Evolutionary conservation across 2,797 vertebrate species (phyloP).

Genomic region (Silurus lanzhouensis): DNA sequence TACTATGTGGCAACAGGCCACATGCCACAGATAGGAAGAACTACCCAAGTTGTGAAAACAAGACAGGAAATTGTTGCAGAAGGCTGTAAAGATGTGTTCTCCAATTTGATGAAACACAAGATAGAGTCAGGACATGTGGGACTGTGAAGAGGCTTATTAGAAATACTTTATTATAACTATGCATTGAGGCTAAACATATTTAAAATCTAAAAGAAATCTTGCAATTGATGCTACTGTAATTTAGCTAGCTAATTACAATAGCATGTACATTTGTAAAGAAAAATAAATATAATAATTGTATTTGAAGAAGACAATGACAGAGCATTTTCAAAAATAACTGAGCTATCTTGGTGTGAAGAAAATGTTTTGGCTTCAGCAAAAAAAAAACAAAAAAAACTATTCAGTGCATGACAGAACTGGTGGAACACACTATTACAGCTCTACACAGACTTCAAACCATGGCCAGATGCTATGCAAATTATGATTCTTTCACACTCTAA

Average conservation of each 20-base stretch:
- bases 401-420: slow-evolving; percentile 61
- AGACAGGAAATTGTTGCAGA: slow-evolving; percentile 77
- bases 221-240: not conserved
- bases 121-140: not conserved
- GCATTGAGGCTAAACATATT: not conserved
- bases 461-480: not conserved
- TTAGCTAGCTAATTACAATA: not conserved
- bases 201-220: not conserved
- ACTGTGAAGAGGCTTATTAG: not conserved
- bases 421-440: slow-evolving; percentile 20
- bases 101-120: slow-evolving; percentile 42
- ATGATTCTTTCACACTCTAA: not conserved
- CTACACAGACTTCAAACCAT: not conserved
- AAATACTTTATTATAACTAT: not conserved
- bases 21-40: slow-evolving; percentile 72
- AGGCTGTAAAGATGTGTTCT: slow-evolving; percentile 59
- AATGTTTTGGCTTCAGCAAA: slow-evolving; percentile 54
- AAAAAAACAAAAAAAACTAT: slow-evolving; percentile 52
- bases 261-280: not conserved
- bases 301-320: not conserved
- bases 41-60: slow-evolving; percentile 74
- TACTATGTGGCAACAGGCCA: slow-evolving; percentile 71
- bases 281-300: not conserved
- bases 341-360: slow-evolving; percentile 64
- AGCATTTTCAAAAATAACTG: slow-evolving; percentile 57